phyloP scores from a whole-genome alignment of 2,113 vertebrate species.

The Microcebus ravelobensis region DNA sequence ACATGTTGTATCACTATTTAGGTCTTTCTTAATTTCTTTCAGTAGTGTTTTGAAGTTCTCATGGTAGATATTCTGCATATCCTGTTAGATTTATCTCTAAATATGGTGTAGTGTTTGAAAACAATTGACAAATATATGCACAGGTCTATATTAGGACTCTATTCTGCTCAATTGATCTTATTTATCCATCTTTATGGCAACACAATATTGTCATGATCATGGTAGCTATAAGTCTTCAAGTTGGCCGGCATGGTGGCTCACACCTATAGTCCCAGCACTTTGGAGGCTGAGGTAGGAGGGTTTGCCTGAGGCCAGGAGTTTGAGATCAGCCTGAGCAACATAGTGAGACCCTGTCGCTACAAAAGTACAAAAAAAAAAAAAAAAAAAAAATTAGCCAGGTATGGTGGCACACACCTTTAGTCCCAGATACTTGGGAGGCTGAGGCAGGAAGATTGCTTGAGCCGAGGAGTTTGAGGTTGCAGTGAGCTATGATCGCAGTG shows the following conservation, averaged over 20 bases:
- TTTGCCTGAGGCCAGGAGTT: too few species aligned
- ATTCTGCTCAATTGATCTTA: background rate
- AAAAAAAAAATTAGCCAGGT: too few species aligned
- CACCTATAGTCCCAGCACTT: too few species aligned
- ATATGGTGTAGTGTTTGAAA: background rate
- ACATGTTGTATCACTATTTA: background rate
- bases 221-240: background rate
- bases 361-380: too few species aligned
- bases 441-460: too few species aligned
- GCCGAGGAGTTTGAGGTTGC: too few species aligned
- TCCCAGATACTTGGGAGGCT: too few species aligned
- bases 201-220: background rate
- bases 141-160: background rate
- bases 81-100: background rate
- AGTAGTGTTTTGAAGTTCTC: background rate
- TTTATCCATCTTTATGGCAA: background rate
- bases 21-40: background rate
- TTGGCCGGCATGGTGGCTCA: background rate
- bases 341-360: too few species aligned
- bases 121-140: background rate
- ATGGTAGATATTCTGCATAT: background rate
- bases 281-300: too few species aligned
- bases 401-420: too few species aligned
- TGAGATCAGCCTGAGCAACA: too few species aligned
- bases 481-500: too few species aligned